phyloP scores from a whole-genome alignment of 2,888 invertebrate genomes.

The Diaprepes abbreviatus region DNA sequence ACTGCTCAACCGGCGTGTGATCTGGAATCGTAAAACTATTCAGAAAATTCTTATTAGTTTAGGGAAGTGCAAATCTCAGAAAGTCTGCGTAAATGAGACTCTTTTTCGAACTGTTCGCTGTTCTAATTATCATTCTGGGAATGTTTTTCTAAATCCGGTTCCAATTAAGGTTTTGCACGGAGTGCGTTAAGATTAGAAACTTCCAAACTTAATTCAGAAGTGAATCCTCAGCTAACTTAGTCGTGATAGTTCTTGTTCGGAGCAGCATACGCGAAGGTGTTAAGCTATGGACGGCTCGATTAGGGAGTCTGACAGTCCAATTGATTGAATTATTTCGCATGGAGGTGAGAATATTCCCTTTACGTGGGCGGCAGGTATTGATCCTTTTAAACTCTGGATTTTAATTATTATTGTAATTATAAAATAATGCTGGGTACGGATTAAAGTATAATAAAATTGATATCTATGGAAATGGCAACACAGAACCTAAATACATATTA shows the following conservation, averaged over 20 bases:
- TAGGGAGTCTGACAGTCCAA: conserved; percentile 17
- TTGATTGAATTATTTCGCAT: conserved; percentile 25
- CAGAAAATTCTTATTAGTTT: conserved; percentile 40
- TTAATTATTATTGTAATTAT: background rate
- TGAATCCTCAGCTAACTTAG: conserved; percentile 39
- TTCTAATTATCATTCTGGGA: conserved; percentile 44
- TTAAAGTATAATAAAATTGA: too few relatives aligned
- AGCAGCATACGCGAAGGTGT: conserved; percentile 39
- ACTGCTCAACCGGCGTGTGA: background rate
- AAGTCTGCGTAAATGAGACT: conserved; percentile 33
- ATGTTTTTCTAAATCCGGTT: conserved; percentile 49
- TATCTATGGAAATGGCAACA: too few relatives aligned
- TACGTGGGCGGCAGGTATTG: background rate
- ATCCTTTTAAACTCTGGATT: background rate
- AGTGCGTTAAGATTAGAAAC: conserved; percentile 49
- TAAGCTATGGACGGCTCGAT: conserved; percentile 34
- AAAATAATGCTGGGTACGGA: too few relatives aligned
- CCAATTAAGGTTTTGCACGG: conserved; percentile 48
- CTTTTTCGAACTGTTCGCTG: conserved; percentile 37
- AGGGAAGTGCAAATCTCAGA: conserved; percentile 24
- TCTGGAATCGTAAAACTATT: conserved; percentile 23
- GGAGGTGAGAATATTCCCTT: conserved; percentile 5
- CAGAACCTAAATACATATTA: too few relatives aligned
- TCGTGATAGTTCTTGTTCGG: conserved; percentile 40
- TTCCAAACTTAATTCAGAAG: conserved; percentile 46